Percentiles rank a stretch among this genome's conserved stretches.
Conservation (phyloP, 2,797 vertebrate genomes). For the Chaunax sp. region DNA sequence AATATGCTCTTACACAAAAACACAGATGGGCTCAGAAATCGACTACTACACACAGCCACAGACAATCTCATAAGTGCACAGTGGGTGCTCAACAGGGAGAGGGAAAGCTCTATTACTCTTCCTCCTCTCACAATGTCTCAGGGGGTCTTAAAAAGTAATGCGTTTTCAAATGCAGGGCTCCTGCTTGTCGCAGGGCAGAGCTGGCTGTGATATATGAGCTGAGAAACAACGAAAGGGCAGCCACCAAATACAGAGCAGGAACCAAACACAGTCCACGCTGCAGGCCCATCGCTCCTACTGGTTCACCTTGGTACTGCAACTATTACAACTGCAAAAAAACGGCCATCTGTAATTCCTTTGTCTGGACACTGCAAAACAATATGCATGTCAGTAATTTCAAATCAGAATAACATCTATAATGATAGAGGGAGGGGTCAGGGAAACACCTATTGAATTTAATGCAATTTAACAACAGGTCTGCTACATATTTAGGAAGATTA, state of each 20-base stretch:
- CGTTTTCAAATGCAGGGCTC: slow-evolving; percentile 77
- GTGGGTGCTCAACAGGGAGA: slow-evolving; percentile 62
- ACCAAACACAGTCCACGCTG: slow-evolving; percentile 12
- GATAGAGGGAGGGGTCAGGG: too few relatives aligned
- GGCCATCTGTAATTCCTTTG: too few relatives aligned
- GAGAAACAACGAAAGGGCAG: slow-evolving; percentile 58
- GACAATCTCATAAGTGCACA: slow-evolving; percentile 68
- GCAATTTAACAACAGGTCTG: too few relatives aligned
- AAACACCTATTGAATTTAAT: too few relatives aligned
- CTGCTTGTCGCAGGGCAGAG: slow-evolving; percentile 61
- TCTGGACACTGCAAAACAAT: too few relatives aligned
- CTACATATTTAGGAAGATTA: too few relatives aligned
- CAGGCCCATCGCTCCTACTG: too few relatives aligned
- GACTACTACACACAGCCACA: slow-evolving; percentile 26
- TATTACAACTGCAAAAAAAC: neutral
- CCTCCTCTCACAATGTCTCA: slow-evolving; percentile 74
- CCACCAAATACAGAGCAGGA: slow-evolving; percentile 11
- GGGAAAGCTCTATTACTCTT: slow-evolving; percentile 74
- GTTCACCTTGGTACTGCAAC: neutral
- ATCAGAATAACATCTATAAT: too few relatives aligned
- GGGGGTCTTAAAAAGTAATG: slow-evolving; percentile 79
- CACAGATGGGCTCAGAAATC: slow-evolving; percentile 13
- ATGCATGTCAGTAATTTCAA: too few relatives aligned
- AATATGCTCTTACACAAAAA: slow-evolving; percentile 31
- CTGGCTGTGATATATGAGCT: slow-evolving; percentile 67